Conservation (phyloP, 1,140 invertebrate genomes). For the Bombus turneri region DNA sequence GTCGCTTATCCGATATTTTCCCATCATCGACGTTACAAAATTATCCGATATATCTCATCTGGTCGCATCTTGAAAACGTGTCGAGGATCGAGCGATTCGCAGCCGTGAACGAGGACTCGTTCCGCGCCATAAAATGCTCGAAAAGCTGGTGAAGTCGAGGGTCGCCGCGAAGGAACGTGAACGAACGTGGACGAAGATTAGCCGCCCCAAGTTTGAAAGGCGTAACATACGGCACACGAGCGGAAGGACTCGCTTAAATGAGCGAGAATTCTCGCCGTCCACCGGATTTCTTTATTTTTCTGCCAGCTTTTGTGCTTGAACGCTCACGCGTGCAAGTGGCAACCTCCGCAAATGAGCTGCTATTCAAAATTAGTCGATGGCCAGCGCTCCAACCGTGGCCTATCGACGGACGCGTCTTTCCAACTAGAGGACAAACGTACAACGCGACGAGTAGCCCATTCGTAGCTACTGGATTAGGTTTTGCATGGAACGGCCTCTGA, state of each 20-base stretch:
- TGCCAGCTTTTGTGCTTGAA: background rate
- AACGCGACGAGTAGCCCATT: background rate
- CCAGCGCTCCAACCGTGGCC: slow-evolving; percentile 5
- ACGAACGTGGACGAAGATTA: slow-evolving; percentile 21
- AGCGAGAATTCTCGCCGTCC: slow-evolving; percentile 24
- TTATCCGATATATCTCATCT: background rate
- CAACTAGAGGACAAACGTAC: background rate
- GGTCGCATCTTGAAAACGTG: background rate
- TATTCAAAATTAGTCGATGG: slow-evolving; percentile 74
- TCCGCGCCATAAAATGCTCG: slow-evolving; percentile 47
- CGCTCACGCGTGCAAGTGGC: background rate
- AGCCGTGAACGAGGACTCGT: slow-evolving; percentile 10
- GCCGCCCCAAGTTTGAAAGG: slow-evolving; percentile 36
- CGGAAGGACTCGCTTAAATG: slow-evolving; percentile 45
- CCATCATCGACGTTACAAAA: background rate
- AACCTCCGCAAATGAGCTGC: slow-evolving; percentile 66
- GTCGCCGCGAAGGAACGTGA: background rate
- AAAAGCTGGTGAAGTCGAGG: slow-evolving; percentile 25
- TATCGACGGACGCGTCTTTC: slow-evolving; percentile 47
- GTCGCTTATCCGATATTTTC: slow-evolving; percentile 19
- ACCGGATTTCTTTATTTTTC: slow-evolving; percentile 24
- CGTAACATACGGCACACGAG: slow-evolving; percentile 50
- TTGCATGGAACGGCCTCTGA: background rate
- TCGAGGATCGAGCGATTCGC: slow-evolving; percentile 11
- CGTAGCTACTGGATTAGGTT: slow-evolving; percentile 5